Evolutionary conservation across 2,888 invertebrate species (phyloP), one percentile per base, ranked within the genome.

Genomic region (Lasioglossum calceatum): DNA sequence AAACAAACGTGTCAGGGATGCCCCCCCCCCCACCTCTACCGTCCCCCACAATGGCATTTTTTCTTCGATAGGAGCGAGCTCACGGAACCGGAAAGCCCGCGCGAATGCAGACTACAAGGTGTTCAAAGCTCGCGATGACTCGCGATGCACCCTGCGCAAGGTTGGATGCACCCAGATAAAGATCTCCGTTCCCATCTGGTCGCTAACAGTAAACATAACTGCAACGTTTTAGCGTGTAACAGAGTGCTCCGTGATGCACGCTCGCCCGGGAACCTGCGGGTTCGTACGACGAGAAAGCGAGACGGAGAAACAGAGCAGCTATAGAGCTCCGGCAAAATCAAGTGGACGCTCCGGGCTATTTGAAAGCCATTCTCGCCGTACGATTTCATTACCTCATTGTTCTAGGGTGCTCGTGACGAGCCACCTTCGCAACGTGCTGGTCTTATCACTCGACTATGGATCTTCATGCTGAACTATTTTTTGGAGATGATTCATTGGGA

Each of bases 61-160:
- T 54, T 78, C 67, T 47, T 39, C 71, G 79, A 76, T 54, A 54
- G 36, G 74, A 79, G 64, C 75, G 71, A 75, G 70, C 50, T 71
- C 85, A 85, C 79, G 86, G 76, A 79, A 76, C 72, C 54, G 79
- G 75, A 84, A 67, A 80, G 54, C 23, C 16, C 67, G 84, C 84
- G 84, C 72, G 42, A 76, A n/a, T 36, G 77, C 67, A 61, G 76
- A 42, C 76, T 73, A 77, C 79, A 77, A 87, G 79, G 87, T 74
- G 87, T 50, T 83, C 77, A 70, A 87, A 83, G 71, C 87, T 64
- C 70, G 67, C 76, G 86, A 61, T 77, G 86, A 74, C 79, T 81
- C 76, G 75, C 67, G 76, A 81, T 76, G 61, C 58, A 73, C 64
- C 67, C 47, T 58, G 67, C 84, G 74, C 61, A 64, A 71, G 87